These are phyloP conservation scores for Oreocharis arfaki DNA, from an alignment of 2,113 vertebrate species.

Conservation along the genomic window DNA sequence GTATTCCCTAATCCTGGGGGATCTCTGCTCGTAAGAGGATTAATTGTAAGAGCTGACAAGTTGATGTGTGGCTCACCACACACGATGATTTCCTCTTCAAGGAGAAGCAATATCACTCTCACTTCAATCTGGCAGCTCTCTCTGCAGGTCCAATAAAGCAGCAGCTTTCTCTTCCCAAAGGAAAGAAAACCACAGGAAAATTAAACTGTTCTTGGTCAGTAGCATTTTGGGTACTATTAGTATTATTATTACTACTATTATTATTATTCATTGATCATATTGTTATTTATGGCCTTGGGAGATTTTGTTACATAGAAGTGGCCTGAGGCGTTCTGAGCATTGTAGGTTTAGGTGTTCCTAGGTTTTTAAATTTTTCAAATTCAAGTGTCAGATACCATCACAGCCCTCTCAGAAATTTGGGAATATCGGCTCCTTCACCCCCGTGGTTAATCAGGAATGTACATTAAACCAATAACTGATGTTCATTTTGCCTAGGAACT, in stretches of 20 bases:
- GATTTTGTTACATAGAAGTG: neutral
- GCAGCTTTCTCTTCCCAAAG: neutral
- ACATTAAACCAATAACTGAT: neutral
- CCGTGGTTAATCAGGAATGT: neutral
- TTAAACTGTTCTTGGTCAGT: neutral
- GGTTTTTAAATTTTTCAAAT: neutral
- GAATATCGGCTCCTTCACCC: neutral
- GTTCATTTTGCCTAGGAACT: neutral
- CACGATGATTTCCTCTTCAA: neutral
- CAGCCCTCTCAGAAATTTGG: neutral
- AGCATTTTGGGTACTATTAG: neutral
- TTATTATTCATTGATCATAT: neutral
- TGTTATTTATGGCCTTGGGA: neutral
- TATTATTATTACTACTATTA: neutral
- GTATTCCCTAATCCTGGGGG: neutral
- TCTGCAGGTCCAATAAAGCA: neutral
- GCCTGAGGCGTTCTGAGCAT: neutral
- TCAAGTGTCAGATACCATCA: neutral
- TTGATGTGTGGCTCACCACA: neutral
- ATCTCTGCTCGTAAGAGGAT: conserved; percentile 32
- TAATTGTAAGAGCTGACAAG: conserved; percentile 9
- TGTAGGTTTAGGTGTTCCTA: neutral
- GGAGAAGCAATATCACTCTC: neutral
- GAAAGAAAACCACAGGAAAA: neutral
- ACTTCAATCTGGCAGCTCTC: neutral